Evolutionary conservation across 2,797 vertebrate species (phyloP), one percentile per base, ranked within the genome.

Genomic region (Tinamus major): DNA sequence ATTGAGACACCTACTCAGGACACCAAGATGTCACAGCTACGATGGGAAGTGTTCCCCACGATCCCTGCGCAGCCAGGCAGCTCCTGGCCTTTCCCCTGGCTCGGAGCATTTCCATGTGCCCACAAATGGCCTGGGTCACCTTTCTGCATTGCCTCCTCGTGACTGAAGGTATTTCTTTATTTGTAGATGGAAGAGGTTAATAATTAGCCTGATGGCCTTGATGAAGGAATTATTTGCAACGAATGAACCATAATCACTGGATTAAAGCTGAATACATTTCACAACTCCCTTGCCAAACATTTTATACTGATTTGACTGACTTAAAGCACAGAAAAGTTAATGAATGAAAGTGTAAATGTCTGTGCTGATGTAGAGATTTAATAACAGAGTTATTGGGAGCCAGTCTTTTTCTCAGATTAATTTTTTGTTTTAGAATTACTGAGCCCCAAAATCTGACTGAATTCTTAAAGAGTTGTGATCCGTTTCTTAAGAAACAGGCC

Each of bases 111-210:
- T 88, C 56, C 10, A 5, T 24, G 62, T 3, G 9, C 59, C 15
- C 0, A 9, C 20, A 39, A 42, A 70, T 78, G 56, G 59, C 11
- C 6, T 1, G 2, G 13, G 8, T 27, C 69, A 85, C 64, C 71
- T 64, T 79, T 68, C 48, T 56, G 39, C 46, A 3, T 44, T 56
- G 61, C 46, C 87, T 90, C 81, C 85, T 79, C 2, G n/a, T 70
- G 82, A 79, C 63, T 77, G 80, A 75, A 90, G 44, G 26, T 86
- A 65, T 95, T 95, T 94, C 82, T 82, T 81, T 87, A 9, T 80
- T 82, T 87, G 89, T 90, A 59, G 92, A 21, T 85, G 84, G 72
- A 90, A 93, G 65, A 93, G 55, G 90, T 96, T 96, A 96, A 95
- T 95, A 75, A 94, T 95, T 93, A 87, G 94, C 94, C 82, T 90